Base-by-base conservation (phyloP, 2,113 vertebrate species). In the Candoia aspera region DNA sequence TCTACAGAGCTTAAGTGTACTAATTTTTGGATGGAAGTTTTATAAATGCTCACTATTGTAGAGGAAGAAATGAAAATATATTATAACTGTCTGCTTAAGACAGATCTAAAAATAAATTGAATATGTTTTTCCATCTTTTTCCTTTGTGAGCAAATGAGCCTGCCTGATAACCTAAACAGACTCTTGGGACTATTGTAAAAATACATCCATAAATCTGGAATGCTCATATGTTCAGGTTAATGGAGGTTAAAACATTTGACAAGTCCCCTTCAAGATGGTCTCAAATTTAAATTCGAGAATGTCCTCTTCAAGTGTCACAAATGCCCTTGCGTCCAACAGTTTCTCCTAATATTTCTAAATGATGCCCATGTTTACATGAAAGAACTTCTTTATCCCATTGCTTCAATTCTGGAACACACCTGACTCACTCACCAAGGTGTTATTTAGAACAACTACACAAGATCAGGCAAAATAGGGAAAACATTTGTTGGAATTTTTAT, bases 161-260 rank as follows among this genome's bases (percentile, higher is more conserved):
- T 90, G 10, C 26, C 26, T 84, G 62, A 60, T 85, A 23, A 90
- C 3, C 85, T 62, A 85, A 37, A n/a, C 26, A 60, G 42, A 37
- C 5, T 60, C 90, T 60, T 17, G 53, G 68, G 68, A 24, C 26
- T 8, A 10, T 29, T 90, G 89, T 24, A 42, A 58, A 85, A 85
- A 60, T 62, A 6, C 3, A 12, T 37, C 6, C 6, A 84, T 59
- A 90, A 49, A 84, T 59, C 12, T 90, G 58, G 83, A 86, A 64
- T 86, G 83, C 17, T 37, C 90, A 86, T 62, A 91, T 54, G 59
- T 86, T 37, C 21, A 91, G 84, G 90, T 26, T 85, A 85, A 62
- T 91, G 90, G 58, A 86, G 42, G 42, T 91, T 54, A 86, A 86
- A 49, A 23, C 13, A n/a, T 85, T 26, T 85, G 15, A 90, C n/a